Percentiles rank a stretch among this genome's conserved stretches.
These are phyloP conservation scores for Periphyllus acericola DNA, from an alignment of 2,888 invertebrate genomes.

Conservation along the genomic window DNA sequence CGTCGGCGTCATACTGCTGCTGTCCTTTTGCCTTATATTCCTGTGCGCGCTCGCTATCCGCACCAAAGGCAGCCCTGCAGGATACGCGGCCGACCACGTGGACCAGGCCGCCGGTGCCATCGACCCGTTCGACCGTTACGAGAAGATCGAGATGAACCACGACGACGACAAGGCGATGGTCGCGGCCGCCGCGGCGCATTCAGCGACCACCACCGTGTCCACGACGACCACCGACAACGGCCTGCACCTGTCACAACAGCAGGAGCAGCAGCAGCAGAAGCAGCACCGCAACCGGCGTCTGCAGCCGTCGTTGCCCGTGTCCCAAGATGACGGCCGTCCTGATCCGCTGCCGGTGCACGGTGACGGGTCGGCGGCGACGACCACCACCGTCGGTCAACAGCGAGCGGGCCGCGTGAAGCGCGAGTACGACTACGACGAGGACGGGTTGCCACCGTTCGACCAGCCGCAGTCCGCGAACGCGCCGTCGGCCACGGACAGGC, in stretches of 20 bases:
- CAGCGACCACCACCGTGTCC: not conserved
- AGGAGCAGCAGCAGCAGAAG: not conserved
- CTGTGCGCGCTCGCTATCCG: conserved; percentile 70
- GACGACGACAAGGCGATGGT: not conserved
- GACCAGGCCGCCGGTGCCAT: conserved; percentile 62
- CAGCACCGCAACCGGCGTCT: not conserved
- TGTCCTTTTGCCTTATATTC: conserved; percentile 74
- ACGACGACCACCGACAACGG: not conserved
- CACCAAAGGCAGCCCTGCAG: conserved; percentile 61
- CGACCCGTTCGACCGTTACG: conserved; percentile 74
- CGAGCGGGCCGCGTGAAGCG: not conserved
- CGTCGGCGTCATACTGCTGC: conserved; percentile 76
- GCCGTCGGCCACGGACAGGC: conserved; percentile 14
- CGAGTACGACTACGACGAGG: not conserved
- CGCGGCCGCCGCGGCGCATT: not conserved
- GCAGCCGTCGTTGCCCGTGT: not conserved
- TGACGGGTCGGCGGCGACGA: not conserved
- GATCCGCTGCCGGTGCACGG: not conserved
- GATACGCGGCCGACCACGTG: conserved; percentile 7
- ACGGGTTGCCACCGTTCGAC: not conserved
- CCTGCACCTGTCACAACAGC: not conserved
- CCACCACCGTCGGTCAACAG: not conserved
- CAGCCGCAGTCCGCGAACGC: not conserved
- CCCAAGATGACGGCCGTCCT: not conserved
- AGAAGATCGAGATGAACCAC: conserved; percentile 81